Base-by-base conservation (phyloP, 1,140 invertebrate species). In the Euborellia annulipes region DNA sequence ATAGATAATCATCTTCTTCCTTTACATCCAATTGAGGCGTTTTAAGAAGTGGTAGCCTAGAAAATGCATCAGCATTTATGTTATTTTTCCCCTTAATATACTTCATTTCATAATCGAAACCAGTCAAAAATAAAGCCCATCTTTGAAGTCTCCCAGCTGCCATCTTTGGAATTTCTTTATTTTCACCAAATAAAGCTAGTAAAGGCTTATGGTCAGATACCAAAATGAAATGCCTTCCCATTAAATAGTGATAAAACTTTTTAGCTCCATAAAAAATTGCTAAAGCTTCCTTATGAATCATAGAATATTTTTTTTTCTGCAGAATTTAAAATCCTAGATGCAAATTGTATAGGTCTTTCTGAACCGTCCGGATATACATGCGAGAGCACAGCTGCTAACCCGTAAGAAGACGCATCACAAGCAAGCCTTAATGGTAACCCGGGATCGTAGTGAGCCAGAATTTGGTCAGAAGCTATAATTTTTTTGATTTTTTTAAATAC, bases 241-340 rank as follows among this genome's bases (percentile, higher is more conserved):
- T 63, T 3, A 77, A 41, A 51, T 67, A 76, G 22, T 68, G 52
- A 30, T 69, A 58, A 54, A 73, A 75, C 52, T 66, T 66, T 46
- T 62, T 60, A 3, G 75, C 58, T 3, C 61, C 65, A 54, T 58
- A 73, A 2, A 72, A 47, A 8, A 75, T 62, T 2, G 63, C 61
- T 14, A 69, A 50, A 7, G 63, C 65, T 58, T 78, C 70, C 51
- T 63, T 69, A 30, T 77, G 66, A 20, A 70, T 64, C 47, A 66
- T 63, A 6, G 61, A 48, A 41, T 73, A 70, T 43, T 64, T 69
- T 51, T 49, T 57, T 50, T 51, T 73, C 63, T 3, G 64, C 52
- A 20, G 52, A 23, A 13, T 52, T 56, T 23, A 73, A 52, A 1
- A 58, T 57, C 37, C 62, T 50, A 8, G 68, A 71, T 8, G 58